Evolutionary conservation across 2,888 invertebrate species (phyloP).

Genomic region (Leucozona laternaria): DNA sequence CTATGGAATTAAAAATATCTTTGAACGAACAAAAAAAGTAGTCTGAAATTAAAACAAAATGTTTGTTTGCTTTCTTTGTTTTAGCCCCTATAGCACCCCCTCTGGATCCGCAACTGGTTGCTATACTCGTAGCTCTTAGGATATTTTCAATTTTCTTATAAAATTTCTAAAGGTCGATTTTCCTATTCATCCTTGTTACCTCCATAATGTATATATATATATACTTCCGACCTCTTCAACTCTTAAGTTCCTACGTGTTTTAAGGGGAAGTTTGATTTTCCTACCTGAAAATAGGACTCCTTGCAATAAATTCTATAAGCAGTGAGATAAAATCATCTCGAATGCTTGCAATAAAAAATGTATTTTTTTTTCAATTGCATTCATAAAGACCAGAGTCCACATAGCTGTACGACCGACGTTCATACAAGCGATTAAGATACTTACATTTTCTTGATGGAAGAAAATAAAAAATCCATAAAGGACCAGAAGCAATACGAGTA

Average conservation of each 20-base stretch:
- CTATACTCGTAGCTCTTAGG: not conserved
- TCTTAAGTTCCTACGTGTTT: not conserved
- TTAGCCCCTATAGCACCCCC: too few species aligned
- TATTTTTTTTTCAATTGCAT: constrained; percentile 17
- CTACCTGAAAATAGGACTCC: not conserved
- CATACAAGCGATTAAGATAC: not conserved
- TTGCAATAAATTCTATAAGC: constrained; percentile 1
- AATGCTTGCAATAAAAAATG: constrained; percentile 22
- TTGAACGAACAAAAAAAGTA: too few species aligned
- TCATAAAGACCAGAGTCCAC: constrained; percentile 3
- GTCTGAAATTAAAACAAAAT: too few species aligned
- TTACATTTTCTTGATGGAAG: not conserved
- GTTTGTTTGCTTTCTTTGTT: too few species aligned
- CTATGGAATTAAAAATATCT: too few species aligned
- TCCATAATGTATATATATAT: not conserved
- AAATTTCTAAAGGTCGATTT: not conserved
- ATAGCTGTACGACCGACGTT: not conserved
- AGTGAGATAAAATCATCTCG: constrained; percentile 36
- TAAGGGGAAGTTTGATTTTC: constrained; percentile 16
- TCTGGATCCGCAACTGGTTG: too few species aligned
- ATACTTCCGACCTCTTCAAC: not conserved
- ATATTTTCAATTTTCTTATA: constrained; percentile 40
- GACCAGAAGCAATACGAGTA: not conserved
- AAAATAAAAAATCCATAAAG: constrained; percentile 10
- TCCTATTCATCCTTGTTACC: constrained; percentile 1